A percentile compares a stretch with the other conserved stretches of the same genome.
These are phyloP conservation scores for Mnemiopsis leidyi DNA, from an alignment of 37 sponge, comb jelly and placozoan species.

Conservation along the genomic window DNA sequence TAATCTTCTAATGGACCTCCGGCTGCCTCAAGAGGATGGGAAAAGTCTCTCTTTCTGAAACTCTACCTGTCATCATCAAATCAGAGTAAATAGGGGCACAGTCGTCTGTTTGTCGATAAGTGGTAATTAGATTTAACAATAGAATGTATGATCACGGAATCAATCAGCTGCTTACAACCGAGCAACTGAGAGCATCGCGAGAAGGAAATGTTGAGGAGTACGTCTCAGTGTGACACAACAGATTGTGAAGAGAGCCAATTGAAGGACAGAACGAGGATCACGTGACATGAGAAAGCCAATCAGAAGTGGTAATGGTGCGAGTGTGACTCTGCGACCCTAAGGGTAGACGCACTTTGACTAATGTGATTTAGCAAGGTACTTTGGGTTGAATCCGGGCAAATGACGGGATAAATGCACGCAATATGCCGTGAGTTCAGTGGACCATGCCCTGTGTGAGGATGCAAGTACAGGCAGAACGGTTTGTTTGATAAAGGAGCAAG, in stretches of 20 bases:
- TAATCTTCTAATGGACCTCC: not conserved
- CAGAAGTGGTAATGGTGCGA: not conserved
- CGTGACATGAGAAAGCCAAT: not conserved
- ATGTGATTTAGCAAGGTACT: not conserved
- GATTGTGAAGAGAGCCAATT: no score
- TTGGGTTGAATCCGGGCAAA: not conserved
- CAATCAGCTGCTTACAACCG: not conserved
- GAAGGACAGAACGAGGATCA: no score
- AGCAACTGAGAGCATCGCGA: not conserved
- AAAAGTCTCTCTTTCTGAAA: not conserved
- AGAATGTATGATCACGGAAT: not conserved
- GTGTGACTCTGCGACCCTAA: not conserved
- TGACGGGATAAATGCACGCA: not conserved
- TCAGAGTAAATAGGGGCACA: not conserved
- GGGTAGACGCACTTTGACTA: not conserved
- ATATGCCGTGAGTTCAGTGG: not conserved
- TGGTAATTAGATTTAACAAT: not conserved
- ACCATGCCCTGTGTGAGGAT: not conserved
- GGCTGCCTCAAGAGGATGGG: not conserved
- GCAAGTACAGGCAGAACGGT: not conserved
- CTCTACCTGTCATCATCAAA: not conserved
- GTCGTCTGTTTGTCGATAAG: not conserved
- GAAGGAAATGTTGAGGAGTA: not conserved
- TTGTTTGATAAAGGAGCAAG: not conserved
- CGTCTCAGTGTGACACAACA: not conserved